Conservation (phyloP, 2,888 invertebrate genomes). For the Saturnia japonica region DNA sequence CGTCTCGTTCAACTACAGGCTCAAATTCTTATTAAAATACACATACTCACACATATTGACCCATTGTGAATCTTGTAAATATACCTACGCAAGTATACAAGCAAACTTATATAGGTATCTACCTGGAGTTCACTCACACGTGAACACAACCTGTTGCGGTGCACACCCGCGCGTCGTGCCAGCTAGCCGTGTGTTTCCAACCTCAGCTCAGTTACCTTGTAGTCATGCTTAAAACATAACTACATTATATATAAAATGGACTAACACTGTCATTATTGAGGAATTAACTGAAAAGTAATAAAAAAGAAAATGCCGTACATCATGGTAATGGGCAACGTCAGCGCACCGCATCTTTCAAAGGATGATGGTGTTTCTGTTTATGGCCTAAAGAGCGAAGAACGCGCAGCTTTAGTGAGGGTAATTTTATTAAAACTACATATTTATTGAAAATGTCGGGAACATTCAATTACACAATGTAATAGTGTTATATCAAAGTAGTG, state of each 20-base stretch:
- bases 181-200: slow-evolving; percentile 48
- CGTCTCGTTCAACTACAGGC: slow-evolving; percentile 48
- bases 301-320: slow-evolving; percentile 71
- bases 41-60: slow-evolving; percentile 37
- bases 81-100: slow-evolving; percentile 32
- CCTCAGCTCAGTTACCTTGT: slow-evolving; percentile 31
- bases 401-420: slow-evolving; percentile 58
- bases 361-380: slow-evolving; percentile 76
- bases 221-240: slow-evolving; percentile 6
- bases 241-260: slow-evolving; percentile 49
- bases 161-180: slow-evolving; percentile 32
- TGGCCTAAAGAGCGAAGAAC: slow-evolving; percentile 75
- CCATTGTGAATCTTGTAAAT: slow-evolving; percentile 40
- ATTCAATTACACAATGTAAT: neutral
- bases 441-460: neutral
- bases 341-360: slow-evolving; percentile 69
- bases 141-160: slow-evolving; percentile 53
- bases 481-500: neutral
- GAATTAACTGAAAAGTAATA: slow-evolving; percentile 30
- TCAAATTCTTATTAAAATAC: slow-evolving; percentile 36
- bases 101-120: slow-evolving; percentile 35
- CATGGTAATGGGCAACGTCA: slow-evolving; percentile 77
- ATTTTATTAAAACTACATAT: slow-evolving; percentile 12
- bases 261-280: slow-evolving; percentile 45
- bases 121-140: slow-evolving; percentile 69